Base-by-base conservation (phyloP, 2,888 invertebrate genomes). In the Sarcophaga subvicina region DNA sequence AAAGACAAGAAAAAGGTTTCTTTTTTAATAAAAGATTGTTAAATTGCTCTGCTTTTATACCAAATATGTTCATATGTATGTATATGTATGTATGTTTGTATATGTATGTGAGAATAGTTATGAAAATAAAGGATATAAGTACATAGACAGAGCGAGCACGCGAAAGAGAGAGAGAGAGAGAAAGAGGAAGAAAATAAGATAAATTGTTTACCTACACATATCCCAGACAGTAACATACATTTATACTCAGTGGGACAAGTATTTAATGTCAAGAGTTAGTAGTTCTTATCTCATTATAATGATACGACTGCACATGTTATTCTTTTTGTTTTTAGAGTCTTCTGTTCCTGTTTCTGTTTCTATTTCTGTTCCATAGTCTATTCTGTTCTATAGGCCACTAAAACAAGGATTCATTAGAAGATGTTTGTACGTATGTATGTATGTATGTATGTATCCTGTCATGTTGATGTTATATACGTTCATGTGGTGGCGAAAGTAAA, bases 201-300 rank as follows among this genome's bases (percentile, higher is more conserved):
- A 85, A 88, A 88, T 86, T 77, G 86, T 76, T 72, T 79, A 84
- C 80, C 79, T 54, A 54, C 14, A 54, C 17, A 54, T 54, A 54
- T 17, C 0, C 5, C 1, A 14, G 17, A 14, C 12, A 54, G 14
- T 54, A 54, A 69, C 45, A 64, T 54, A 79, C 79, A 25, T 17
- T 70, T 67, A 60, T 22, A 64, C 59, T 14, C 12, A 17, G 54
- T 17, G 17, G 54, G 17, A 17, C 54, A 54, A 5, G 17, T 54
- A 54, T 54, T 37, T 75, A 71, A 75, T 78, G 86, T 80, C 80
- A 87, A 76, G 59, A 83, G 71, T 81, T 81, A 37, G 78, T 81
- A 81, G 81, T 80, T 75, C 70, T 76, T 79, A 81, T 79, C 83
- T 87, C 87, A 81, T 84, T 83, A 81, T 84, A 81, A 83, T 81